Evolutionary conservation across 2,113 vertebrate genomes (phyloP), one percentile per base, ranked within the genome.

Genomic region (Atractosteus spatula): DNA sequence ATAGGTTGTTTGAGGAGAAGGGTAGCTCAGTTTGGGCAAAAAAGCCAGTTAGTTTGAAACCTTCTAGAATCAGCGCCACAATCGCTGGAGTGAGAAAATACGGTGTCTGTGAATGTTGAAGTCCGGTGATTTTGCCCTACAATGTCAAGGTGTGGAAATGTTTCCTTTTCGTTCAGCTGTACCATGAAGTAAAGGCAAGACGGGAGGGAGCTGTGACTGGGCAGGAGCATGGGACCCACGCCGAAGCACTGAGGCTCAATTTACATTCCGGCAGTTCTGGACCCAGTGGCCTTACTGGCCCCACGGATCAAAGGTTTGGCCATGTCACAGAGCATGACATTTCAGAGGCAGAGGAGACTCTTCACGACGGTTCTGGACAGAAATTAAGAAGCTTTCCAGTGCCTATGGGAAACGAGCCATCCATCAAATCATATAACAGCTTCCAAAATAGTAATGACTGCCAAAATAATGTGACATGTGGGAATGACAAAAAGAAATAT

Each of bases 121-220:
- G 29, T 29, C 29, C 29, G 29, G 29, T 29, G 29, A 29, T 29
- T 29, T 29, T 29, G 29, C 29, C 29, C 29, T 29, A 29, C 29
- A 29, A 29, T 29, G 29, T 29, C 29, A 29, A 29, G 29, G 29
- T 29, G 29, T 29, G 29, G 29, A 29, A 29, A 7, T 16, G 3
- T 16, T 59, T 66, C 67, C 75, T 4, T 45, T 56, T 16, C 71
- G 70, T 83, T 80, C 81, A 99, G 97, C 91, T 99, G 83, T 97
- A 95, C 82, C 91, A 91, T 82, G 96, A 98, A 83, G 95, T 97
- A 79, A 96, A 92, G 85, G 79, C 92, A 81, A 93, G 93, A 78
- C 91, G 92, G 73, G 91, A 93, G 70, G 85, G 69, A 78, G 86
- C 81, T 41, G 89, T 92, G 71, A 82, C 74, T 2, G 3, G 81